A percentile compares a stretch with the other conserved stretches of the same genome.
phyloP scores from a whole-genome alignment of 2,888 invertebrate genomes.

The Nomada ferruginata region DNA sequence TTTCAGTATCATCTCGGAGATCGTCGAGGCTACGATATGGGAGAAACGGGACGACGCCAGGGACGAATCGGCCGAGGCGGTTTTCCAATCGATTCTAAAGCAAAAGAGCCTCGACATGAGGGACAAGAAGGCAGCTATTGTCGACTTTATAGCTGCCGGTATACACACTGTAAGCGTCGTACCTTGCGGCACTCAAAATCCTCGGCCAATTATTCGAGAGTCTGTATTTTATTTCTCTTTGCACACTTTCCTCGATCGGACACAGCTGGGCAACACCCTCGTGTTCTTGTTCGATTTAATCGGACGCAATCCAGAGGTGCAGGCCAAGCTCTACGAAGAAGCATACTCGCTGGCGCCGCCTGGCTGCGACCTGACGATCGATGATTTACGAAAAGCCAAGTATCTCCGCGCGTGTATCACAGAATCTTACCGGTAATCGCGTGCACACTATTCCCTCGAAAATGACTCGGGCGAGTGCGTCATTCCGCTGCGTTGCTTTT shows the following conservation, averaged over 20 bases:
- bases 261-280: slow-evolving; percentile 91
- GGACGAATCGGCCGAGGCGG: slow-evolving; percentile 88
- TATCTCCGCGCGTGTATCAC: slow-evolving; percentile 91
- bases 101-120: slow-evolving; percentile 90
- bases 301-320: slow-evolving; percentile 88
- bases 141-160: slow-evolving; percentile 94
- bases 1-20: slow-evolving; percentile 90
- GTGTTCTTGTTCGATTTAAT: slow-evolving; percentile 91
- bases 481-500: background rate
- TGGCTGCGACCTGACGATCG: slow-evolving; percentile 86
- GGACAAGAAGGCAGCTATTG: slow-evolving; percentile 93
- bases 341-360: slow-evolving; percentile 85
- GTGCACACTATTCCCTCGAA: background rate
- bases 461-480: background rate
- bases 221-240: background rate
- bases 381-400: slow-evolving; percentile 88
- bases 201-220: background rate
- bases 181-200: background rate
- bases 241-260: background rate
- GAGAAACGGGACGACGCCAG: slow-evolving; percentile 86
- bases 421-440: slow-evolving; percentile 88
- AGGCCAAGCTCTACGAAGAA: slow-evolving; percentile 88
- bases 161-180: slow-evolving; percentile 90
- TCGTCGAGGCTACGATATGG: slow-evolving; percentile 89
- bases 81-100: slow-evolving; percentile 91